Evolutionary conservation across 1,140 invertebrate genomes (phyloP).

Genomic region (Euwallacea similis): DNA sequence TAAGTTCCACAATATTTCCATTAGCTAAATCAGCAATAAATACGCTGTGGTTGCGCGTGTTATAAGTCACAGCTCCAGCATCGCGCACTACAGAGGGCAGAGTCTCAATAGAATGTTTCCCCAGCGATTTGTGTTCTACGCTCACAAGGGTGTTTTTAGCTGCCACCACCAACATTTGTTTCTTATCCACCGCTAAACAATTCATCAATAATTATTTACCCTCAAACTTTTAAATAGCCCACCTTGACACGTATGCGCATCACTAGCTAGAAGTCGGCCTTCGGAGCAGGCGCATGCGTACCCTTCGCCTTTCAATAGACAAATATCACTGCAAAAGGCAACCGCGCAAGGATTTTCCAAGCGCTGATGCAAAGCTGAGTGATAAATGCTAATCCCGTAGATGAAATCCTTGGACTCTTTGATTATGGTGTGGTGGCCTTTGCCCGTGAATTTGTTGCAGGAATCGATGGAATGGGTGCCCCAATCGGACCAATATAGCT

Average conservation of each 20-base stretch:
- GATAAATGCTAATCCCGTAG: constrained; percentile 69
- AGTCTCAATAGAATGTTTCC: constrained; percentile 52
- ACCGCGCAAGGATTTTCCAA: constrained; percentile 69
- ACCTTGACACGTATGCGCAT: constrained; percentile 60
- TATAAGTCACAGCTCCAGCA: constrained; percentile 52
- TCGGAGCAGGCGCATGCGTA: constrained; percentile 79
- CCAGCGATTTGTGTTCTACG: constrained; percentile 57
- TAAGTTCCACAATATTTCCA: constrained; percentile 53
- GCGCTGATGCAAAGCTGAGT: constrained; percentile 62
- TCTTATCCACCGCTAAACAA: constrained; percentile 45
- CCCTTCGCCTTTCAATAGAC: constrained; percentile 67
- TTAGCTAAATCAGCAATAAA: constrained; percentile 60
- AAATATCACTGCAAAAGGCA: constrained; percentile 76
- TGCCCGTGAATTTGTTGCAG: constrained; percentile 70
- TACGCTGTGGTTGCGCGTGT: constrained; percentile 55
- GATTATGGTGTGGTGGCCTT: constrained; percentile 60
- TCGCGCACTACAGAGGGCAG: constrained; percentile 55
- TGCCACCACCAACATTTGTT: constrained; percentile 54
- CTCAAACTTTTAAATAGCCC: constrained; percentile 30
- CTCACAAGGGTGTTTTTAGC: constrained; percentile 51
- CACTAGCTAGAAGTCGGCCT: constrained; percentile 61
- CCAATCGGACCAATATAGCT: constrained; percentile 87
- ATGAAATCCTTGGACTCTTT: constrained; percentile 57
- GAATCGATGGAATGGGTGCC: constrained; percentile 64
- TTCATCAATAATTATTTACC: background rate